phyloP scores from a whole-genome alignment of 2,888 invertebrate species.

The Ditylenchus weischeri region DNA sequence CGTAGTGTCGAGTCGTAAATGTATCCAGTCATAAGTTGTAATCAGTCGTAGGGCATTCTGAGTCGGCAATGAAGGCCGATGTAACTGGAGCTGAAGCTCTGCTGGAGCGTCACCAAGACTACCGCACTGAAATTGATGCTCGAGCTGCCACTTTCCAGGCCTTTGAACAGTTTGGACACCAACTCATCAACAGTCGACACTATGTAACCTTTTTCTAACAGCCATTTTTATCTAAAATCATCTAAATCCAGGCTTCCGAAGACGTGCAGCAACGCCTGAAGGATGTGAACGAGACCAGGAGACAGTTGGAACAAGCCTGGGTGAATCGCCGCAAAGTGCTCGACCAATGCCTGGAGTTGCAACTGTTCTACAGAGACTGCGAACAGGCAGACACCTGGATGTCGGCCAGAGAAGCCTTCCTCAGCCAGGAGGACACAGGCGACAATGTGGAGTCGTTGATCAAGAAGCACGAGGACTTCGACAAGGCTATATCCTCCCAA shows the following conservation, averaged over 20 bases:
- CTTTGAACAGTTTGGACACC: slow-evolving; percentile 93
- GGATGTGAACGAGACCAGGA: slow-evolving; percentile 63
- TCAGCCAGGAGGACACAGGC: slow-evolving; percentile 66
- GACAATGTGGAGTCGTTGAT: slow-evolving; percentile 98
- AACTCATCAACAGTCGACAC: slow-evolving; percentile 88
- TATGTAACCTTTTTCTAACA: slow-evolving; percentile 72
- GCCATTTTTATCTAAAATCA: no score
- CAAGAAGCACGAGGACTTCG: slow-evolving; percentile 99
- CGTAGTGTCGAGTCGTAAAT: no score
- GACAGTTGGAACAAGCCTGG: slow-evolving; percentile 75
- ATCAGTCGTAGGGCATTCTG: no score
- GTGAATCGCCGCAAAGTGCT: slow-evolving; percentile 88
- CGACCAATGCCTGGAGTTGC: slow-evolving; percentile 94
- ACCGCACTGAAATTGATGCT: slow-evolving; percentile 91
- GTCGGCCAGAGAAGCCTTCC: slow-evolving; percentile 95
- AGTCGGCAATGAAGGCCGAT: no score
- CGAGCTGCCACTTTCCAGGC: slow-evolving; percentile 95
- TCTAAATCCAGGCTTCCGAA: not conserved
- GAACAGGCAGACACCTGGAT: slow-evolving; percentile 99
- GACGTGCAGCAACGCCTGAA: slow-evolving; percentile 85
- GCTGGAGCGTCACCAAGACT: slow-evolving; percentile 82
- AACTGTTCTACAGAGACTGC: slow-evolving; percentile 92
- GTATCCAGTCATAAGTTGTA: slow-evolving; percentile 96
- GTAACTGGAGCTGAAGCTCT: slow-evolving; percentile 71
- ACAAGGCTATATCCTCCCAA: slow-evolving; percentile 77